These are phyloP conservation scores for Noturus placidus DNA, from an alignment of 2,113 vertebrate genomes.

Conservation along the genomic window DNA sequence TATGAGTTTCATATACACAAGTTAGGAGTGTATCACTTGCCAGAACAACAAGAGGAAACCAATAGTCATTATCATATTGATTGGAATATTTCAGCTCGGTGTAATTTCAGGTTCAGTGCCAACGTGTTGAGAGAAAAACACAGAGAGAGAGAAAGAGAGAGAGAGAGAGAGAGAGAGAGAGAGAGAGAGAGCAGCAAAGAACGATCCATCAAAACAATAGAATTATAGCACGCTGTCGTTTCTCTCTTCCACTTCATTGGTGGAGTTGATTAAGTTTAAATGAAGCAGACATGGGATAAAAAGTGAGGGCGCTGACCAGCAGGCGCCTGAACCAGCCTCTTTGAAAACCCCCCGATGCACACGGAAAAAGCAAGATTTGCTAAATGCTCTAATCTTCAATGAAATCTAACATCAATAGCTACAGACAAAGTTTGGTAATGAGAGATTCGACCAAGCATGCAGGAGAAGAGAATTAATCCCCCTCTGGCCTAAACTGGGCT, in stretches of 20 bases:
- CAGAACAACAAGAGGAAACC: slow-evolving; percentile 77
- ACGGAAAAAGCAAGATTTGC: slow-evolving; percentile 96
- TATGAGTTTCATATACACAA: slow-evolving; percentile 65
- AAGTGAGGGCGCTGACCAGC: slow-evolving; percentile 99
- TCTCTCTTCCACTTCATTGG: slow-evolving; percentile 99
- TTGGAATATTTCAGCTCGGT: slow-evolving; percentile 96
- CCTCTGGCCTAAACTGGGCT: slow-evolving; percentile 97
- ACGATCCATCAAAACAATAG: slow-evolving; percentile 89
- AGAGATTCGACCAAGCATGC: slow-evolving; percentile 99
- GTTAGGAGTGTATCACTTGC: slow-evolving; percentile 67
- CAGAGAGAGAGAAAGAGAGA: slow-evolving; percentile 83
- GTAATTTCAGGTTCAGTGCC: slow-evolving; percentile 91
- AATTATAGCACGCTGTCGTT: slow-evolving; percentile 92
- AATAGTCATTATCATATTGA: slow-evolving; percentile 99
- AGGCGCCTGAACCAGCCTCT: slow-evolving; percentile 77
- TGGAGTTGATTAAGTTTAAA: slow-evolving; percentile 99
- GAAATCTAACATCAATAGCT: slow-evolving; percentile 97
- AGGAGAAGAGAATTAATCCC: slow-evolving; percentile 97
- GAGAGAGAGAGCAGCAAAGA: slow-evolving; percentile 85
- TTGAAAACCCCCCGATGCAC: slow-evolving; percentile 91
- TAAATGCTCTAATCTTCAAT: slow-evolving; percentile 99
- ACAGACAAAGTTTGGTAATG: slow-evolving; percentile 99
- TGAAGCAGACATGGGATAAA: slow-evolving; percentile 99
- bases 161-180: slow-evolving; percentile 85
- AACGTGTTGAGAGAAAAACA: slow-evolving; percentile 81